These are phyloP conservation scores for Scolopax bukidnonensis DNA, from an alignment of 2,797 vertebrate genomes.

Conservation along the genomic window DNA sequence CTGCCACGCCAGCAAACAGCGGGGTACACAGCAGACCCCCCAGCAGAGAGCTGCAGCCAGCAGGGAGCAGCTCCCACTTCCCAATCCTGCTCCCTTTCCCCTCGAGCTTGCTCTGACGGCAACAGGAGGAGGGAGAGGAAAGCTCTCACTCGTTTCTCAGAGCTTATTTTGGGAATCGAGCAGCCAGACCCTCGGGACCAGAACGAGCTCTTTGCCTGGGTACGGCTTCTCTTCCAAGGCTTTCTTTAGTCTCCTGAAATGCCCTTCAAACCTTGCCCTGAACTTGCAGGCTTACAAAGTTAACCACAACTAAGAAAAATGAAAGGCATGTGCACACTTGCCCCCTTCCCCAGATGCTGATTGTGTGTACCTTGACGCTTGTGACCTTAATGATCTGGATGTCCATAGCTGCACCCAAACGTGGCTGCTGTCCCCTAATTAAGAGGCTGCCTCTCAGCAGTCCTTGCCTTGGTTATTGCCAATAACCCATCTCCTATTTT, in stretches of 20 bases:
- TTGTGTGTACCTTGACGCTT: neutral
- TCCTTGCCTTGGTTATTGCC: neutral
- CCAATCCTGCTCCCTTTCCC: neutral
- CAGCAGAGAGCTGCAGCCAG: neutral
- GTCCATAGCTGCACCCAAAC: neutral
- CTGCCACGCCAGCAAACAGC: neutral
- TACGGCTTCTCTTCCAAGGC: neutral
- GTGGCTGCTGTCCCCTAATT: neutral
- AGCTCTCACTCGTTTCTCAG: neutral
- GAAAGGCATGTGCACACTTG: neutral
- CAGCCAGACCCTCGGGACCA: neutral
- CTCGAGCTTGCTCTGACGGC: neutral
- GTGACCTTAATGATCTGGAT: neutral
- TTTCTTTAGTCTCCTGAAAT: neutral
- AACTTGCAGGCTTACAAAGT: neutral
- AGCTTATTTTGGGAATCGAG: constrained; percentile 12
- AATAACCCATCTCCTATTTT: neutral
- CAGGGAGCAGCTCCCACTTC: neutral
- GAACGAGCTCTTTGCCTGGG: neutral
- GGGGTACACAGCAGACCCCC: neutral
- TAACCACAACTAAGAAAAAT: neutral
- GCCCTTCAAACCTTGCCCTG: neutral
- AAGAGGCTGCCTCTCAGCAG: neutral
- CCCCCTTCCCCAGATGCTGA: neutral
- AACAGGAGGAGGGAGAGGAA: neutral